Evolutionary conservation across 1,140 invertebrate genomes (phyloP).

Genomic region (Apis dorsata): DNA sequence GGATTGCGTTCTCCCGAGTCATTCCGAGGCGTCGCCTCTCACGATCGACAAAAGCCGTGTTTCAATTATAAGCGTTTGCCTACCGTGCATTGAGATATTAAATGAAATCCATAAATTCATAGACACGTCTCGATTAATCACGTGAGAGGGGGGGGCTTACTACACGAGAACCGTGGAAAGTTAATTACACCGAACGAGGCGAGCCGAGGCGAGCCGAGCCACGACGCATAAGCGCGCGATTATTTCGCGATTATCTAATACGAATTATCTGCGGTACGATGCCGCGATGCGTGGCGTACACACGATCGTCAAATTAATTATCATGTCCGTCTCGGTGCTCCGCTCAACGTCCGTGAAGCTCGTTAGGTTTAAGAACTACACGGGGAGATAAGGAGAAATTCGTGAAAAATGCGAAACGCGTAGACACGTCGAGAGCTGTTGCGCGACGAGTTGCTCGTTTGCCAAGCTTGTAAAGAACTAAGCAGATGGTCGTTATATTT

Average conservation of each 20-base stretch:
- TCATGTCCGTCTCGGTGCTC: slow-evolving; percentile 43
- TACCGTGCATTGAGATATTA: slow-evolving; percentile 65
- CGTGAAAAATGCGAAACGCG: slow-evolving; percentile 40
- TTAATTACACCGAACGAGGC: slow-evolving; percentile 49
- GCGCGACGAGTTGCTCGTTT: neutral
- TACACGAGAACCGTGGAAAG: slow-evolving; percentile 51
- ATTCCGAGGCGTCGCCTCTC: slow-evolving; percentile 53
- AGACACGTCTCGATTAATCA: slow-evolving; percentile 66
- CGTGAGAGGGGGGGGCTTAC: neutral
- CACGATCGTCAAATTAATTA: slow-evolving; percentile 58
- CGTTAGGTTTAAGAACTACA: slow-evolving; percentile 37
- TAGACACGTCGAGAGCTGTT: neutral
- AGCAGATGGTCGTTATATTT: slow-evolving; percentile 20
- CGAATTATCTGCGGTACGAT: slow-evolving; percentile 57
- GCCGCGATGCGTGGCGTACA: slow-evolving; percentile 34
- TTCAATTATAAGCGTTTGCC: slow-evolving; percentile 59
- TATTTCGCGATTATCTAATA: slow-evolving; percentile 63
- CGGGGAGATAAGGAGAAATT: slow-evolving; percentile 16
- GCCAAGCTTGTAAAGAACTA: neutral
- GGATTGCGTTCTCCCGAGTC: slow-evolving; percentile 51
- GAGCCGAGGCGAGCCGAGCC: slow-evolving; percentile 7
- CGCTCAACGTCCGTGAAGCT: slow-evolving; percentile 37
- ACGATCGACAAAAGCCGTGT: slow-evolving; percentile 61
- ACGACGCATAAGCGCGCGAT: slow-evolving; percentile 47
- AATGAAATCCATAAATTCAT: slow-evolving; percentile 69